Base-by-base conservation (phyloP, 2,113 vertebrate species). In the Nanorana parkeri region DNA sequence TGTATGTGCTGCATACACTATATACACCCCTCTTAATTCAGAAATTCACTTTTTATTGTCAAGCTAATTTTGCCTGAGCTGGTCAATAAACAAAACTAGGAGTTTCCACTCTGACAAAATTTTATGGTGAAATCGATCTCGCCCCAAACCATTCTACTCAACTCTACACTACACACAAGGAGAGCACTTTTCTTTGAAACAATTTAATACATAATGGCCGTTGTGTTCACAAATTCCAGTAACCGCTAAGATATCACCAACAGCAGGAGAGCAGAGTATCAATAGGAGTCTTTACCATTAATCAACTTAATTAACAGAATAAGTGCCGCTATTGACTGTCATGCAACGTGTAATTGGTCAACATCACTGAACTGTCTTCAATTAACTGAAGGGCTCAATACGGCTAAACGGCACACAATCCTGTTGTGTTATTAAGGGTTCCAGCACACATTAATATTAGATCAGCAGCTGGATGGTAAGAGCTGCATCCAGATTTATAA, bases 281-380 rank as follows among this genome's bases (percentile, higher is more conserved):
- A 63, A 24, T 63, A 24, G 8, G 24, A 71, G 51, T 23, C 41
- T 71, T 55, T 10, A 32, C 64, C 51, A 78, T 78, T 78, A 78
- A 78, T 78, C 77, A 78, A 52, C 51, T 78, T 78, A 78, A 78
- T 78, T 78, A 78, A 28, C 77, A 67, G 63, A 68, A 78, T 78
- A 78, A 78, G 28, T 67, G 47, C 17, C 54, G 64, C 41, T 36
- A 78, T 78, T 23, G 77, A 78, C 52, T 56, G 64, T 20, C 51
- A 36, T 23, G 63, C 52, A 58, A 17, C 2, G 51, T 26, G 21
- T 24, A 65, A 41, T 78, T 7, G 61, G 26, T 54, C 26, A 68
- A 67, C 64, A 21, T 36, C 52, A 55, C 52, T 36, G 29, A 68
- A 66, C 26, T 67, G 26, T 51, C 71, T 58, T 74, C 54, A 74